These are phyloP conservation scores for Larimichthys crocea DNA, from an alignment of 2,113 vertebrate species.

Conservation along the genomic window DNA sequence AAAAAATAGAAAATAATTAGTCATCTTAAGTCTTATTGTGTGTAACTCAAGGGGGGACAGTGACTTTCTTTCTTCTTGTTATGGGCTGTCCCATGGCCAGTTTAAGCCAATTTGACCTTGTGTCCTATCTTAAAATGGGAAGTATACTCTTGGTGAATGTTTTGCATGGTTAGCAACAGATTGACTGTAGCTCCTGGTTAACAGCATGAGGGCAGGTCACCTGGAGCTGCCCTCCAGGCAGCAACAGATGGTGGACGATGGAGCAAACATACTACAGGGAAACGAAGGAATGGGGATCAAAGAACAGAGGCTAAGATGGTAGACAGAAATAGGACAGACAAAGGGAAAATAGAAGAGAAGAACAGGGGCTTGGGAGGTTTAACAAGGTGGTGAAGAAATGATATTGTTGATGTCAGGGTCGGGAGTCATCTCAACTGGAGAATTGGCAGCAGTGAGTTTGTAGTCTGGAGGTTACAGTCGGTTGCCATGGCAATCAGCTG, in stretches of 20 bases:
- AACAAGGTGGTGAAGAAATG: slow-evolving; percentile 4
- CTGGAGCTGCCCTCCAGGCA: slow-evolving; percentile 25
- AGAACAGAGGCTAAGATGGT: neutral
- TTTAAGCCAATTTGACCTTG: slow-evolving; percentile 9
- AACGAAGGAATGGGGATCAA: neutral
- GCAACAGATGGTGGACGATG: slow-evolving; percentile 47
- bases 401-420: slow-evolving; percentile 29
- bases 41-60: no score
- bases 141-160: neutral
- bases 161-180: slow-evolving; percentile 42
- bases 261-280: slow-evolving; percentile 10
- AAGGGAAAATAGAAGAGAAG: neutral
- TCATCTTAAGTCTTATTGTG: neutral
- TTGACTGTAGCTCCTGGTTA: slow-evolving; percentile 26
- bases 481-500: slow-evolving; percentile 26
- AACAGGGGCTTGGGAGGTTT: neutral
- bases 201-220: slow-evolving; percentile 47
- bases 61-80: neutral
- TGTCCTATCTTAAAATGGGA: neutral
- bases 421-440: slow-evolving; percentile 28
- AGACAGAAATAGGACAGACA: slow-evolving; percentile 9
- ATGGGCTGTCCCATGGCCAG: neutral
- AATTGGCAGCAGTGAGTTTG: slow-evolving; percentile 7
- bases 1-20: neutral
- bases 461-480: slow-evolving; percentile 16